phyloP scores from a whole-genome alignment of 2,113 vertebrate species.

The Mustela nigripes region DNA sequence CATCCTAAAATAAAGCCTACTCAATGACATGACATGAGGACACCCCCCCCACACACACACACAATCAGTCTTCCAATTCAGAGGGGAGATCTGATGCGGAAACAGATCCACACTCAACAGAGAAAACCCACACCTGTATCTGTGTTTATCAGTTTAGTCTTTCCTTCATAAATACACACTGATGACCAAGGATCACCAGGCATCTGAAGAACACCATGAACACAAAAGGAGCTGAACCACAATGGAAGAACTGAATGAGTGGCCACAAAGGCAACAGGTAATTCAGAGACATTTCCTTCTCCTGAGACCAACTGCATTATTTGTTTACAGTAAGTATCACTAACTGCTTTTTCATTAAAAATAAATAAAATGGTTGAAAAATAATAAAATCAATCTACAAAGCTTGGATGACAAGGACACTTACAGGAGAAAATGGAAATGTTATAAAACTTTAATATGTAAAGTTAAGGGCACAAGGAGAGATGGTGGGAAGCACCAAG shows the following conservation, averaged over 20 bases:
- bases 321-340: not conserved
- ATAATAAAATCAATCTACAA: constrained; percentile 1
- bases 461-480: not conserved
- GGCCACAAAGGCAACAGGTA: not conserved
- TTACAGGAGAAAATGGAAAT: not conserved
- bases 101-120: not conserved
- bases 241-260: too few species aligned
- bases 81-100: not conserved
- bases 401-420: not conserved
- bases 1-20: not conserved
- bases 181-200: not conserved
- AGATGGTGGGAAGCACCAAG: not conserved
- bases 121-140: not conserved
- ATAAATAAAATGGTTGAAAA: too few species aligned
- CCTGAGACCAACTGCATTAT: not conserved
- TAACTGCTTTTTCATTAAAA: not conserved
- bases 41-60: too few species aligned
- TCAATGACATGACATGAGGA: too few species aligned
- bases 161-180: not conserved
- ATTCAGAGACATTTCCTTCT: not conserved
- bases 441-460: not conserved
- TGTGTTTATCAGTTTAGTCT: not conserved
- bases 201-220: not conserved
- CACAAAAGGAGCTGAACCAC: too few species aligned
- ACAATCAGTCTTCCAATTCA: not conserved